Percentiles rank a stretch among this genome's conserved stretches.
phyloP scores from a whole-genome alignment of 2,797 vertebrate genomes.

The Orientallactaga sibirica region DNA sequence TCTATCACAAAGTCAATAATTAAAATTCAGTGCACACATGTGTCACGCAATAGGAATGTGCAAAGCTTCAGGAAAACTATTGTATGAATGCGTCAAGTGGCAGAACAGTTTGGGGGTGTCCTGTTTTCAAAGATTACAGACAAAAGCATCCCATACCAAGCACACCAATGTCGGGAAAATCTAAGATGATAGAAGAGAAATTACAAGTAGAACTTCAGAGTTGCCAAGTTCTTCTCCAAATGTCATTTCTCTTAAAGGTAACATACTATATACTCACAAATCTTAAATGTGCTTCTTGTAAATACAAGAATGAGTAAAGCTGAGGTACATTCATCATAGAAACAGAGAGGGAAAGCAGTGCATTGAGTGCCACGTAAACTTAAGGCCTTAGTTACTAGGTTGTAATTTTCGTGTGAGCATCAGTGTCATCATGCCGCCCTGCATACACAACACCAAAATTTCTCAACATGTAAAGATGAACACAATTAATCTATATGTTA shows the following conservation, averaged over 20 bases:
- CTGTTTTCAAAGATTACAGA: conserved; percentile 46
- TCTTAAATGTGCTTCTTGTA: conserved; percentile 62
- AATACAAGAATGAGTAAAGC: conserved; percentile 71
- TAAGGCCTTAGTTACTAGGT: conserved; percentile 27
- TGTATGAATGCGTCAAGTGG: conserved; percentile 71
- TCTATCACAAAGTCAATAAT: conserved; percentile 64
- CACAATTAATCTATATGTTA: conserved; percentile 87
- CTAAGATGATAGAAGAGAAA: conserved; percentile 73
- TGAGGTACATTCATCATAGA: conserved; percentile 45
- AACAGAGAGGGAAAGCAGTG: background rate
- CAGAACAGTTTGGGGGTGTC: conserved; percentile 60
- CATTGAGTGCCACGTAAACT: conserved; percentile 22
- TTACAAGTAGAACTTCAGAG: conserved; percentile 47
- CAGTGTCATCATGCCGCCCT: conserved; percentile 74
- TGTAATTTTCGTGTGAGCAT: conserved; percentile 57
- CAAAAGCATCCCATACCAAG: conserved; percentile 42
- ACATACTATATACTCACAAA: conserved; percentile 60
- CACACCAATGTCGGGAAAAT: conserved; percentile 49
- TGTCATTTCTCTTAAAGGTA: conserved; percentile 64
- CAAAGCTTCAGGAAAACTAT: conserved; percentile 65
- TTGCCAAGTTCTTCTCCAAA: conserved; percentile 72
- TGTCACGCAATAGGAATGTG: conserved; percentile 76
- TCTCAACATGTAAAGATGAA: conserved; percentile 85
- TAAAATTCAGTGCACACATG: conserved; percentile 64
- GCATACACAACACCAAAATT: conserved; percentile 83